Evolutionary conservation across 2,797 vertebrate species (phyloP), one percentile per base, ranked within the genome.

Genomic region (Tachyglossus aculeatus): DNA sequence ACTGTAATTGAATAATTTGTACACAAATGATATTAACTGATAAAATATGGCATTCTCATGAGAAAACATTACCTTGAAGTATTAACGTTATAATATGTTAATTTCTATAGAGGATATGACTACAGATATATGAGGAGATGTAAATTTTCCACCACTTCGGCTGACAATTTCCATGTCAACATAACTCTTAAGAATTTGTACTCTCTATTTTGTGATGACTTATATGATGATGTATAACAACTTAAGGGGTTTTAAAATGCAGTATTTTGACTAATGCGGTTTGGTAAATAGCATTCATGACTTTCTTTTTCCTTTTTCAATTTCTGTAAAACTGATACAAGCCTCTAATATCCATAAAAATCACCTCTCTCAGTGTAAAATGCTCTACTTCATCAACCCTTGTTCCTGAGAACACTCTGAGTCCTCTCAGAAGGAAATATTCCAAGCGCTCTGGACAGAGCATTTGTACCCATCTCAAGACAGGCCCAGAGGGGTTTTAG

Each of bases 11-110:
- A 92, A 91, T 85, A 87, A 86, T 86, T 90, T 92, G 91, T 90
- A 88, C 78, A 33, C 73, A 75, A 89, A 90, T 88, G 86, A 91
- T 93, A 93, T 93, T 94, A 93, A 90, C 84, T 78, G 92, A 90
- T 93, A 93, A 94, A 94, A 92, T 94, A 94, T 90, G 85, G 88
- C 88, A 85, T 88, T 83, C 89, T 88, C 89, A 83, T 82, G 91
- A 92, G 90, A 92, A 93, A 94, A 91, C 91, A 93, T 94, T 93
- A 91, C 90, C 83, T 90, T 94, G 92, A 94, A 93, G 94, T 94
- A 94, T 93, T 93, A 92, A 87, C 27, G 43, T 90, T 91, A 90
- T 92, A 92, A 91, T 93, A 93, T 92, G 92, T 93, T 94, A 94
- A 94, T 94, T 93, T 91, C 90, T 90, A 31, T 83, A 86, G 90